These are phyloP conservation scores for Drosophila ironensis DNA, from an alignment of 1,140 invertebrate genomes.

Conservation along the genomic window DNA sequence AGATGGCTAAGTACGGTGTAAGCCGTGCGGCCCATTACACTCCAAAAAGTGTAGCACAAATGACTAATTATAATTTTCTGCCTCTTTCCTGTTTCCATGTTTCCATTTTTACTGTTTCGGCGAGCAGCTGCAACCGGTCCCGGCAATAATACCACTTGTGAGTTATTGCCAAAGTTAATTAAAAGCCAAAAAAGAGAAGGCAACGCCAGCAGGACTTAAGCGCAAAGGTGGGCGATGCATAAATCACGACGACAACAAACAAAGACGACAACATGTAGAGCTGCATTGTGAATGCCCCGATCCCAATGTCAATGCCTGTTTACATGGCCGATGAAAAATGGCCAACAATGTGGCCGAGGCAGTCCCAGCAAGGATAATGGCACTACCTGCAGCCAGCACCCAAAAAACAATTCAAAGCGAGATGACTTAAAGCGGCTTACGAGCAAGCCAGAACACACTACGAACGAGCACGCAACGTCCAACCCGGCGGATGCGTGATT, in stretches of 20 bases:
- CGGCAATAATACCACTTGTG: conserved; percentile 41
- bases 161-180: conserved; percentile 58
- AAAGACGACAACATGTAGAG: conserved; percentile 47
- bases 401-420: conserved; percentile 23
- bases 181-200: conserved; percentile 26
- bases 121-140: conserved; percentile 33
- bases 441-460: conserved; percentile 9
- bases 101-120: not conserved
- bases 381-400: conserved; percentile 20
- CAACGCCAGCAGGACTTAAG: conserved; percentile 4
- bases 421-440: conserved; percentile 34
- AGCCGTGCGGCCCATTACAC: conserved; percentile 44
- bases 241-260: conserved; percentile 41
- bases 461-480: conserved; percentile 6
- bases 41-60: conserved; percentile 7
- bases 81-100: conserved; percentile 40
- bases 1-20: conserved; percentile 60
- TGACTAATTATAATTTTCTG: conserved; percentile 67
- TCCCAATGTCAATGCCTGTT: conserved; percentile 65
- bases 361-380: conserved; percentile 22
- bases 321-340: conserved; percentile 70
- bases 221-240: conserved; percentile 13
- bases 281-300: conserved; percentile 30
- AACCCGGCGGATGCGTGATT: conserved; percentile 66
- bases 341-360: conserved; percentile 32